These are phyloP conservation scores for Crambe crambe DNA, from an alignment of 37 sponge, comb jelly and placozoan species.

Conservation along the genomic window DNA sequence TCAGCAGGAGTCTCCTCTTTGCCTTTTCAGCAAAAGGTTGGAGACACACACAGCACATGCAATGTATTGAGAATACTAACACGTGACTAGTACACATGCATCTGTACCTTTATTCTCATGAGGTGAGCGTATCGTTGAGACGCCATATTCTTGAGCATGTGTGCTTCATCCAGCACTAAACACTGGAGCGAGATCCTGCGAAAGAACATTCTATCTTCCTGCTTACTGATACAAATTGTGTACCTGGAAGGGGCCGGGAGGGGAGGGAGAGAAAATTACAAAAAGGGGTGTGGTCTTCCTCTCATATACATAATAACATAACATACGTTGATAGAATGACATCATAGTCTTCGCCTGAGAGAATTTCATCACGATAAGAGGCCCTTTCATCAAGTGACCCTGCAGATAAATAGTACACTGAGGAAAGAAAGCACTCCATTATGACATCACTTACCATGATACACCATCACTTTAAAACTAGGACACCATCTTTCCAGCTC, in stretches of 20 bases:
- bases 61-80: too few relatives aligned
- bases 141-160: slow-evolving; percentile 74
- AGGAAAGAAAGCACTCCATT: background rate
- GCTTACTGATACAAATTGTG: slow-evolving; percentile 26
- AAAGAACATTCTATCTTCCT: slow-evolving; percentile 48
- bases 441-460: slow-evolving; percentile 37
- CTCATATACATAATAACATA: background rate
- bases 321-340: slow-evolving; percentile 44
- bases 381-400: slow-evolving; percentile 26
- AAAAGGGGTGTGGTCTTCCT: background rate
- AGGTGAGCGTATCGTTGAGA: slow-evolving; percentile 46
- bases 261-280: background rate
- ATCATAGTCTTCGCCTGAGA: slow-evolving; percentile 29
- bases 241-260: slow-evolving; percentile 20
- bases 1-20: slow-evolving; percentile 48
- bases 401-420: background rate
- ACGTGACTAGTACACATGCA: too few relatives aligned
- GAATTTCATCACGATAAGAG: slow-evolving; percentile 3
- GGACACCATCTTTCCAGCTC: slow-evolving; percentile 57
- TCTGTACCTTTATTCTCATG: slow-evolving; percentile 58
- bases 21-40: slow-evolving; percentile 2
- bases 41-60: background rate
- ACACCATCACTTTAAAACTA: slow-evolving; percentile 23
- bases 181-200: slow-evolving; percentile 30
- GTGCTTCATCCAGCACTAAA: slow-evolving; percentile 60